Base-by-base conservation (phyloP, 1,140 invertebrate species). In the Heliconius hewitsoni region DNA sequence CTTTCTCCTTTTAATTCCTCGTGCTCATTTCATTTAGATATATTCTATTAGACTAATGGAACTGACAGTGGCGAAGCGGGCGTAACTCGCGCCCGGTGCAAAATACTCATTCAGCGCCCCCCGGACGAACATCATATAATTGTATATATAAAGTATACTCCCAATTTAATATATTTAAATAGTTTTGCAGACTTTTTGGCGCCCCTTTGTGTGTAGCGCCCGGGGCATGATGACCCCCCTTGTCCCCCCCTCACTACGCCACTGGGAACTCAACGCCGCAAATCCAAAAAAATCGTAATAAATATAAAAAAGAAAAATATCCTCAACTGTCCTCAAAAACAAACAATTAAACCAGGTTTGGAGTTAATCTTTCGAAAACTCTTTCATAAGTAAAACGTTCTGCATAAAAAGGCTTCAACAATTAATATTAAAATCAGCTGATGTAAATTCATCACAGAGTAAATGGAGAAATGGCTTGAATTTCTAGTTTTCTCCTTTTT, bases 351-450 rank as follows among this genome's bases (percentile, higher is more conserved):
- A 66, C 60, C 73, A 66, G 37, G 16, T 42, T 73, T 55, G 52
- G 71, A 81, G 79, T 77, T 80, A 82, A 77, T 82, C 79, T 82
- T 80, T 77, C 72, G 75, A 77, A 77, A 80, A 82, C 78, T 82
- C 81, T 81, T 77, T 77, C 66, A 80, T 74, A 80, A 82, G 76
- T 78, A 78, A 79, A 79, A 78, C 74, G 73, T 70, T 74, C 72
- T 75, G 81, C 34, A 77, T 80, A 80, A 81, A 77, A 76, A 77
- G 79, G 72, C 50, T 76, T 75, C 74, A 82, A 82, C 81, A 82
- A 82, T 82, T 82, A 82, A 82, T 82, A 82, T 82, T 82, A 80
- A 82, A 80, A 82, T 82, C 75, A 82, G 78, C 60, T 79, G 81
- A 82, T 77, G 81, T 74, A 80, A 82, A 77, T 76, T 60, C 37